Percentiles rank a stretch among this genome's conserved stretches.
Conservation (phyloP, 1,140 invertebrate genomes). For the Dendrolimus kikuchii region DNA sequence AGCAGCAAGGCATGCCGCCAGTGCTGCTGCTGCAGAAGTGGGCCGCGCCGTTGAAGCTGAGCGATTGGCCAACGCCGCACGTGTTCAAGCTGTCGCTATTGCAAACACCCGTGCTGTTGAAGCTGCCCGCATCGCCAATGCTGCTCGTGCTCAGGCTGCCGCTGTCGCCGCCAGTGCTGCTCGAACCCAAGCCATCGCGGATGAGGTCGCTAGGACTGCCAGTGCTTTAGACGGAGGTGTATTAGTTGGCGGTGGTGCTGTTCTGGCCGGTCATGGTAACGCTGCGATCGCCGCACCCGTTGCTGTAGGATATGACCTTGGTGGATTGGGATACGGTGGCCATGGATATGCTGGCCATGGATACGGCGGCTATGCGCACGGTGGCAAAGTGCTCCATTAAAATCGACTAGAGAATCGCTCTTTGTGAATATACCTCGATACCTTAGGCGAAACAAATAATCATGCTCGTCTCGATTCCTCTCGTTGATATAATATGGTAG, state of each 20-base stretch:
- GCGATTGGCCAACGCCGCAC: slow-evolving; percentile 51
- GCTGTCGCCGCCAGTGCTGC: slow-evolving; percentile 49
- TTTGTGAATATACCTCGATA: slow-evolving; percentile 23
- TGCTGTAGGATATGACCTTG: slow-evolving; percentile 10
- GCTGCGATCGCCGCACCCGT: slow-evolving; percentile 17
- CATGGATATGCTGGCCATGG: slow-evolving; percentile 13
- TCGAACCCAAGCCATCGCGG: slow-evolving; percentile 52
- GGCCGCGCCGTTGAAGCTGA: slow-evolving; percentile 52
- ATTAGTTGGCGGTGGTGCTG: slow-evolving; percentile 29
- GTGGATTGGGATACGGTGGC: slow-evolving; percentile 17
- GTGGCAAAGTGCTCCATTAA: slow-evolving; percentile 26
- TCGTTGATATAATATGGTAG: slow-evolving; percentile 41
- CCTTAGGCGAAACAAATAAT: slow-evolving; percentile 32
- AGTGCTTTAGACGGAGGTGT: slow-evolving; percentile 36
- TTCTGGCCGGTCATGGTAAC: slow-evolving; percentile 14
- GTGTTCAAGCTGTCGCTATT: slow-evolving; percentile 51
- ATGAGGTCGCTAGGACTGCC: slow-evolving; percentile 40
- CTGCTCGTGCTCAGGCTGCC: slow-evolving; percentile 51
- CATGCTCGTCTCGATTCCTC: slow-evolving; percentile 43
- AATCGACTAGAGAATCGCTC: slow-evolving; percentile 9
- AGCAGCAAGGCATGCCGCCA: slow-evolving; percentile 46
- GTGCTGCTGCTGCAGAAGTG: slow-evolving; percentile 36
- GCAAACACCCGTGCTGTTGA: slow-evolving; percentile 54
- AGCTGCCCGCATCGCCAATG: slow-evolving; percentile 51
- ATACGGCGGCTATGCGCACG: slow-evolving; percentile 19